A percentile compares a stretch with the other conserved stretches of the same genome.
Conservation (phyloP, 2,888 invertebrate genomes). For the Lasioglossum zephyrum region DNA sequence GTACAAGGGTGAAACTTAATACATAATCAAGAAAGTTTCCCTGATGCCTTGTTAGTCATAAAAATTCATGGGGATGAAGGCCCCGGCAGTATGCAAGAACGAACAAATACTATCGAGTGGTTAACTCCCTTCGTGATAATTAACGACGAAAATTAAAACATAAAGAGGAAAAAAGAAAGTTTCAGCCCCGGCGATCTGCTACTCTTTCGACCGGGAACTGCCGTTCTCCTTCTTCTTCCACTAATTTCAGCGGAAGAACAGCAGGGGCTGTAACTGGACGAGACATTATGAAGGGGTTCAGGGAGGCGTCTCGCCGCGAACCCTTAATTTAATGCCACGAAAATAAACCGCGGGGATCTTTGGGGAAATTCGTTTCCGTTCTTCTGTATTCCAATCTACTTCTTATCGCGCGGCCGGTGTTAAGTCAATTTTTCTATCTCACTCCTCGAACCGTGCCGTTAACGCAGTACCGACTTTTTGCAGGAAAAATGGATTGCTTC, state of each 20-base stretch:
- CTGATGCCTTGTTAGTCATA: constrained; percentile 19
- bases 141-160: constrained; percentile 53
- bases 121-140: constrained; percentile 50
- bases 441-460: background rate
- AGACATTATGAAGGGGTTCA: constrained; percentile 62
- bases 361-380: constrained; percentile 62
- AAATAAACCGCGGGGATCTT: constrained; percentile 73
- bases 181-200: constrained; percentile 37
- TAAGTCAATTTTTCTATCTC: constrained; percentile 51
- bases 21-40: constrained; percentile 23
- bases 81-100: background rate
- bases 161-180: constrained; percentile 40
- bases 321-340: constrained; percentile 77
- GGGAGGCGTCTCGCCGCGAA: constrained; percentile 64
- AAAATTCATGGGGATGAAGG: constrained; percentile 36
- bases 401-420: constrained; percentile 52
- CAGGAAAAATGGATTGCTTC: constrained; percentile 50
- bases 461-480: constrained; percentile 28
- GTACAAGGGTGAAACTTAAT: constrained; percentile 22
- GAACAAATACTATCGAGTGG: constrained; percentile 7
- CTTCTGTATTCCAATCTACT: constrained; percentile 50
- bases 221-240: constrained; percentile 44
- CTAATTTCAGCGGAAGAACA: constrained; percentile 63
- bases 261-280: constrained; percentile 66
- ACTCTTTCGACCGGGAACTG: constrained; percentile 29